phyloP scores from a whole-genome alignment of 2,797 vertebrate species.

The Myotis pilosus region DNA sequence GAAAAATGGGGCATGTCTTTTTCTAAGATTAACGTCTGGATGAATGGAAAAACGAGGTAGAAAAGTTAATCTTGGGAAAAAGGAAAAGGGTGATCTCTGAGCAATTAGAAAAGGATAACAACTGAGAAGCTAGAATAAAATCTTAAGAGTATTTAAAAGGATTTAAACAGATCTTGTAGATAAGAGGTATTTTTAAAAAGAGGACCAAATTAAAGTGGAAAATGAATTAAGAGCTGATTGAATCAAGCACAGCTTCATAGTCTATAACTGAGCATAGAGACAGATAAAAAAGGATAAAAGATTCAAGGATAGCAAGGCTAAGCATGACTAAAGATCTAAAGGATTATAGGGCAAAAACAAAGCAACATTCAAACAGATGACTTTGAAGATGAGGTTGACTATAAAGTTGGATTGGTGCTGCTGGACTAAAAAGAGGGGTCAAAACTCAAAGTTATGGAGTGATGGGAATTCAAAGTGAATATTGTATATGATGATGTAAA shows the following conservation, averaged over 20 bases:
- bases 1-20: not conserved
- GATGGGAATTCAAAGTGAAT: conserved; percentile 38
- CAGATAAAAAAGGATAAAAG: not conserved
- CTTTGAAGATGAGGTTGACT: not conserved
- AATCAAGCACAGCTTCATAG: not conserved
- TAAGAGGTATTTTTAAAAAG: not conserved
- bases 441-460: not conserved
- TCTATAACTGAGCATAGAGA: not conserved
- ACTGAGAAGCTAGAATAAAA: conserved; percentile 19
- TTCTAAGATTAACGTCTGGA: conserved; percentile 3
- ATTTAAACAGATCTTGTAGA: not conserved
- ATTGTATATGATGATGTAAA: not conserved
- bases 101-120: conserved; percentile 28
- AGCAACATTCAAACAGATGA: conserved; percentile 9
- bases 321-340: conserved; percentile 16
- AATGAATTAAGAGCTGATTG: not conserved
- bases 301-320: not conserved
- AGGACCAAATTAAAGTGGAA: not conserved
- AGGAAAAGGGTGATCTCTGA: conserved; percentile 19
- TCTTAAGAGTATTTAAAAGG: not conserved
- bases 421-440: not conserved
- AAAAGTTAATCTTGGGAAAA: conserved; percentile 20
- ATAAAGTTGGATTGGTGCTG: not conserved
- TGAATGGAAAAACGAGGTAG: not conserved
- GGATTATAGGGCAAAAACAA: conserved; percentile 2